Base-by-base conservation (phyloP, 2,113 vertebrate species). In the Pycnonotus jocosus region DNA sequence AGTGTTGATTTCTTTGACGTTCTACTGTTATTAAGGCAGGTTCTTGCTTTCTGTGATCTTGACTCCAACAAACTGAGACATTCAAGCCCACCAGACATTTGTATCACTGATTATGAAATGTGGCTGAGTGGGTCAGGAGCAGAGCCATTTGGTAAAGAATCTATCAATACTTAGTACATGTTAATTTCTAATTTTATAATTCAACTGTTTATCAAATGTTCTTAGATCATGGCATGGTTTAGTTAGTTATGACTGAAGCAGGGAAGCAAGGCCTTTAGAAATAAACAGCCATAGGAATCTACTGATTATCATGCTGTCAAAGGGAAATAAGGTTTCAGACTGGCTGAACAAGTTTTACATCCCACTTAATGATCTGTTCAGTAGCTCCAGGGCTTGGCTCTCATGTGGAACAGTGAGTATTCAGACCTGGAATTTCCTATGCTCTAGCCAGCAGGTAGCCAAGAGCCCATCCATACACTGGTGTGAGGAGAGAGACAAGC, bases 351-450 rank as follows among this genome's bases (percentile, higher is more conserved):
- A 76, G 95, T 93, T 91, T 72, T 30, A 57, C 28, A 28, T 74
- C 54, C 28, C 47, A 42, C 18, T 65, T 78, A 54, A 78, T 38
- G 31, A 84, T 37, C 53, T 61, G 35, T 31, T 31, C 38, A 28
- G 35, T 44, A 70, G 65, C 37, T 84, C 48, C 56, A 71, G 84
- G 73, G 53, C 61, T 89, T 64, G 65, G 90, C 65, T 71, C 42
- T 69, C 33, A 51, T 57, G 53, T 68, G 84, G 57, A 85, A 64
- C 30, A 53, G 45, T 10, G 2, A 78, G 24, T 50, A 31, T 74
- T 60, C 72, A 62, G n/a, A 27, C 9, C 53, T 87, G 90, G 73
- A 82, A 94, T 91, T 95, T 81, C 90, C 93, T 79, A 11, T 27
- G 24, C 51, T 54, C 33, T 38, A 78, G 81, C 47, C 69, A 78